These are phyloP conservation scores for Grammomys dolichurus DNA, from an alignment of 2,113 vertebrate genomes.

Conservation along the genomic window DNA sequence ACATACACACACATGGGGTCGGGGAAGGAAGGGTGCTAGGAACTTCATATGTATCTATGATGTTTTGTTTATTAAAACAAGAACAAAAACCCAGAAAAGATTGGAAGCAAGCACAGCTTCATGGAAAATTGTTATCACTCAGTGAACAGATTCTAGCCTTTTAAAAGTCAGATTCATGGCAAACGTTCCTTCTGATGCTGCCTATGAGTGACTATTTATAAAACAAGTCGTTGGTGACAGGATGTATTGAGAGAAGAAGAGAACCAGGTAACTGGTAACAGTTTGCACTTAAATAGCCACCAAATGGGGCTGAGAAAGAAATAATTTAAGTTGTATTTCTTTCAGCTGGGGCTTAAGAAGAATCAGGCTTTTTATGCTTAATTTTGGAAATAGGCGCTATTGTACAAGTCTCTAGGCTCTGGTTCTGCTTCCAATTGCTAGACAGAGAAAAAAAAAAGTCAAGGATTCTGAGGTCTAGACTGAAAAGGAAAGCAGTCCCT, in stretches of 20 bases:
- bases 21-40: neutral
- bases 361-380: constrained; percentile 26
- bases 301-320: neutral
- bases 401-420: neutral
- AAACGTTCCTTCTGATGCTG: neutral
- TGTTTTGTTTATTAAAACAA: constrained; percentile 51
- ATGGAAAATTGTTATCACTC: neutral
- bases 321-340: neutral
- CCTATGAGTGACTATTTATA: constrained; percentile 6
- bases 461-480: neutral
- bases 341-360: neutral
- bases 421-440: neutral
- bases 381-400: neutral
- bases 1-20: neutral
- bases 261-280: neutral
- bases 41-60: neutral
- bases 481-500: neutral
- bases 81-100: neutral
- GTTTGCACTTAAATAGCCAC: neutral
- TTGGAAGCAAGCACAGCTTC: neutral
- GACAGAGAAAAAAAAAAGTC: neutral
- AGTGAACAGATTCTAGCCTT: neutral
- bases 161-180: constrained; percentile 35
- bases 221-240: constrained; percentile 3
- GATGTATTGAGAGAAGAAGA: neutral